Conservation (phyloP, 2,888 invertebrate genomes). For the Agrotis puta region DNA sequence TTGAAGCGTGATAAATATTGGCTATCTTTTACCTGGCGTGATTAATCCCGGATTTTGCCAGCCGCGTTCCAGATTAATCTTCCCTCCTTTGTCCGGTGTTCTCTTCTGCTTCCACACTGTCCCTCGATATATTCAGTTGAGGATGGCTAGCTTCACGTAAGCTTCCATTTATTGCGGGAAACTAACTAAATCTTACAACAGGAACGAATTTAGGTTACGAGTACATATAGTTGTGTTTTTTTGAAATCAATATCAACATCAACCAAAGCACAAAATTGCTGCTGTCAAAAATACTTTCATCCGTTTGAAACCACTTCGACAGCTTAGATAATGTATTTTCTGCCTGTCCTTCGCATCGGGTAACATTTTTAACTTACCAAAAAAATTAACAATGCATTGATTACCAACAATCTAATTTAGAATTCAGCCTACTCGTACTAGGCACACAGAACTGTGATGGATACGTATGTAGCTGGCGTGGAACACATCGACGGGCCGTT, state of each 20-base stretch:
- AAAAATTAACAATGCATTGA: constrained; percentile 2
- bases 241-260: too few species aligned
- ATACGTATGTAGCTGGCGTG: constrained; percentile 6
- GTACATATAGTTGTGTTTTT: not conserved
- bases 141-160: constrained; percentile 6
- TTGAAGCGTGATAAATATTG: constrained; percentile 51
- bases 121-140: constrained; percentile 33
- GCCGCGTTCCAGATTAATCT: constrained; percentile 55
- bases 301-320: not conserved
- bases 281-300: not conserved
- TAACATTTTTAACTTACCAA: not conserved
- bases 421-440: not conserved
- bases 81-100: constrained; percentile 43
- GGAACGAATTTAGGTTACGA: not conserved
- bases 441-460: constrained; percentile 1
- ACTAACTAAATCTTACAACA: not conserved
- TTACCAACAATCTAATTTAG: constrained; percentile 14
- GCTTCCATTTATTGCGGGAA: not conserved
- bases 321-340: not conserved
- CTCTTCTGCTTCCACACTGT: constrained; percentile 19
- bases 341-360: not conserved
- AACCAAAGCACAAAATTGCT: too few species aligned
- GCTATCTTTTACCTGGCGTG: constrained; percentile 60
- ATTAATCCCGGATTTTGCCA: constrained; percentile 60
- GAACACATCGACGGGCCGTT: constrained; percentile 20